phyloP scores from a whole-genome alignment of 2,113 vertebrate species.

The Orthonyx spaldingii region DNA sequence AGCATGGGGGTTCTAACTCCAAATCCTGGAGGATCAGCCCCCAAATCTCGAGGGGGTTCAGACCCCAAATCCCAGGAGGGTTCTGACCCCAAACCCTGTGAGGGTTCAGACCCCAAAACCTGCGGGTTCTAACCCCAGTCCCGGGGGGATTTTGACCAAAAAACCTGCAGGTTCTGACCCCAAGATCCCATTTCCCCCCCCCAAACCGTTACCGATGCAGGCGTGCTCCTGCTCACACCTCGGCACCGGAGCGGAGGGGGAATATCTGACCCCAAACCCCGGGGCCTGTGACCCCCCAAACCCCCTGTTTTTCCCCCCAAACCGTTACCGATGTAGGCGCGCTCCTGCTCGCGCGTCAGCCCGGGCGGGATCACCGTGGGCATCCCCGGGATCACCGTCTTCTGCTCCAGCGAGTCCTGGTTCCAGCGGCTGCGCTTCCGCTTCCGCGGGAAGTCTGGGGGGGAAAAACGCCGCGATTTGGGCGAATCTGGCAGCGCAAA shows the following conservation, averaged over 20 bases:
- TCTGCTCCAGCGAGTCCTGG: constrained; percentile 1
- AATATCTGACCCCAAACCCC: neutral
- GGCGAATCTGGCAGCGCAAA: neutral
- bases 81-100: neutral
- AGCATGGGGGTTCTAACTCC: neutral
- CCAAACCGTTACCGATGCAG: rapidly evolving
- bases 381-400: neutral
- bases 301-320: rapidly evolving
- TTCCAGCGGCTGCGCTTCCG: constrained; percentile 11
- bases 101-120: neutral
- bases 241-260: neutral
- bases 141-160: neutral
- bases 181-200: neutral
- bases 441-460: neutral
- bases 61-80: neutral
- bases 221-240: neutral
- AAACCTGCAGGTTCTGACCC: neutral
- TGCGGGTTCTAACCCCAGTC: neutral
- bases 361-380: constrained; percentile 27
- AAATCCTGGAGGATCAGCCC: neutral
- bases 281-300: neutral
- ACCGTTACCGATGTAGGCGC: constrained; percentile 7
- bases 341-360: constrained; percentile 12
- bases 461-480: neutral
- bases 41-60: neutral